A percentile compares a stretch with the other conserved stretches of the same genome.
Conservation (phyloP, 1,140 invertebrate species). For the Drosophila truncata region DNA sequence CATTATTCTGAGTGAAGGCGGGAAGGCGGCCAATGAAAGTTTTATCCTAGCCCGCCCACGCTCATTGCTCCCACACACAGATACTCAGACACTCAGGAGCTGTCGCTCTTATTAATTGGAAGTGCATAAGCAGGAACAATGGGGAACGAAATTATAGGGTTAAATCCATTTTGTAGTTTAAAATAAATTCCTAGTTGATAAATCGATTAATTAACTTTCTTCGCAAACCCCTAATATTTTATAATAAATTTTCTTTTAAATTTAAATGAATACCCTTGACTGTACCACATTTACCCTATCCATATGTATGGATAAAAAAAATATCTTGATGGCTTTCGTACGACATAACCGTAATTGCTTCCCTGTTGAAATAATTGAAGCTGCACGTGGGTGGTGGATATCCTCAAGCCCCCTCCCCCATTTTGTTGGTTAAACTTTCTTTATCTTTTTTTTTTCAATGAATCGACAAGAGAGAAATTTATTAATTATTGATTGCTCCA, state of each 20-base stretch:
- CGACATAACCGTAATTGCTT: constrained; percentile 79
- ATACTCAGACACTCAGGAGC: constrained; percentile 4
- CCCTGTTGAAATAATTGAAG: constrained; percentile 67
- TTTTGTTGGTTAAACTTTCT: not conserved
- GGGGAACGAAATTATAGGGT: not conserved
- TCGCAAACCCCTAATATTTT: too few relatives aligned
- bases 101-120: constrained; percentile 68
- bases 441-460: constrained; percentile 21
- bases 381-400: constrained; percentile 55
- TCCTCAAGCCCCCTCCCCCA: constrained; percentile 11
- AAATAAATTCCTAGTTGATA: not conserved
- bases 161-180: too few relatives aligned
- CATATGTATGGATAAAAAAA: constrained; percentile 45
- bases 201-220: too few relatives aligned
- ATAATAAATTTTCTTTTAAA: too few relatives aligned
- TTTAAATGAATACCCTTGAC: constrained; percentile 1
- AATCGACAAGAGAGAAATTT: constrained; percentile 71
- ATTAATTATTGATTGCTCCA: constrained; percentile 73
- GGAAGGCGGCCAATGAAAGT: constrained; percentile 65
- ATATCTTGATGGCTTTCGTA: constrained; percentile 76
- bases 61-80: constrained; percentile 10
- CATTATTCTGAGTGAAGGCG: constrained; percentile 78
- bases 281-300: constrained; percentile 16
- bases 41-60: constrained; percentile 48
- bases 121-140: constrained; percentile 65